Percentiles rank a stretch among this genome's conserved stretches.
Conservation (phyloP, 2,888 invertebrate genomes). For the Lampropteryx suffumata region DNA sequence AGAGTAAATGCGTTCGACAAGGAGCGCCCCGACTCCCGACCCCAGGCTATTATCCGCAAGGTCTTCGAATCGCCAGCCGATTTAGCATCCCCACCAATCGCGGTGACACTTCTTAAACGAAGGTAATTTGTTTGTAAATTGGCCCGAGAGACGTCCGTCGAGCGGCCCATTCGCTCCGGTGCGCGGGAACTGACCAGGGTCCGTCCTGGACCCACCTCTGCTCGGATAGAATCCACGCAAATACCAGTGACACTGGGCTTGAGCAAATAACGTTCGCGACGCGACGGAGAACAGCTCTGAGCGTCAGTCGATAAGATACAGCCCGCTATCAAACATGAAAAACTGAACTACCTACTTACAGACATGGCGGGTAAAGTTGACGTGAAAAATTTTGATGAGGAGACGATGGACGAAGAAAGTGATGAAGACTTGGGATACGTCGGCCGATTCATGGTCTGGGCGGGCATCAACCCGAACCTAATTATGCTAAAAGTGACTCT, state of each 20-base stretch:
- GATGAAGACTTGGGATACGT: constrained; percentile 66
- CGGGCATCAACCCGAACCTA: constrained; percentile 88
- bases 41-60: constrained; percentile 77
- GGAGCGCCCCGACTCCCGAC: constrained; percentile 60
- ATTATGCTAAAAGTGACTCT: constrained; percentile 91
- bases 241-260: constrained; percentile 47
- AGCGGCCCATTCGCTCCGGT: constrained; percentile 68
- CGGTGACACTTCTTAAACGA: constrained; percentile 81
- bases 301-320: constrained; percentile 78
- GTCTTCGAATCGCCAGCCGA: constrained; percentile 77
- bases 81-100: constrained; percentile 81
- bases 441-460: constrained; percentile 70
- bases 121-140: constrained; percentile 83
- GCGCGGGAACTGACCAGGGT: constrained; percentile 52
- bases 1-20: constrained; percentile 47
- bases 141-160: constrained; percentile 73
- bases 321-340: constrained; percentile 62
- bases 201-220: constrained; percentile 60
- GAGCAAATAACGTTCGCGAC: constrained; percentile 65
- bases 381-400: constrained; percentile 75
- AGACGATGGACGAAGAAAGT: constrained; percentile 72
- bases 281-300: constrained; percentile 54
- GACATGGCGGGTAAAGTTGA: constrained; percentile 65
- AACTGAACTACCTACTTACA: constrained; percentile 67
- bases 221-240: constrained; percentile 31